phyloP scores from a whole-genome alignment of 2,888 invertebrate genomes.

The Diarsia dahlii region DNA sequence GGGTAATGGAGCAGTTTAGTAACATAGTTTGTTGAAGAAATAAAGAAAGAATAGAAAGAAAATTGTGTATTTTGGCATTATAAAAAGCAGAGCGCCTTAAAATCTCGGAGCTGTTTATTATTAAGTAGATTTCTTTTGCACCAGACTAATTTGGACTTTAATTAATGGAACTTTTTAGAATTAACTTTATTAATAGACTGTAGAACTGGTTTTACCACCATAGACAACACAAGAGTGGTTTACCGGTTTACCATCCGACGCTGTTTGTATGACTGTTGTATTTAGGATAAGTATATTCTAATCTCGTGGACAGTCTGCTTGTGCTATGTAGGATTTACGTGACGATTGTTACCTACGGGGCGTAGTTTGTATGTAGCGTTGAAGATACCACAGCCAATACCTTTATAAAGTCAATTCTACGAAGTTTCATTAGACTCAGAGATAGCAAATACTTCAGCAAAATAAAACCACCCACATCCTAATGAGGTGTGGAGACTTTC shows the following conservation, averaged over 20 bases:
- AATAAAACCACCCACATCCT: not conserved
- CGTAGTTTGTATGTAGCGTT: not conserved
- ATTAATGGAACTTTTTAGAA: not conserved
- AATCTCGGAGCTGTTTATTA: not conserved
- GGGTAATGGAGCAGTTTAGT: not conserved
- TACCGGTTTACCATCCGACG: not conserved
- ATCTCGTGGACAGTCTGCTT: not conserved
- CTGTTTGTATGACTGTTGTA: not conserved
- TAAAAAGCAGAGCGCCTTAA: too few relatives aligned
- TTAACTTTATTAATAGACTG: not conserved
- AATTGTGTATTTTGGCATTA: too few relatives aligned
- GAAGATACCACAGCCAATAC: not conserved
- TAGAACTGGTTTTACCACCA: not conserved
- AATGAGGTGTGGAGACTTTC: not conserved
- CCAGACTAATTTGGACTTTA: not conserved
- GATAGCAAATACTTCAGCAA: not conserved
- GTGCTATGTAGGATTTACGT: not conserved
- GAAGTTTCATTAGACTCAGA: not conserved
- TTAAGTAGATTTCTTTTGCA: not conserved
- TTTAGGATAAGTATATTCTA: not conserved
- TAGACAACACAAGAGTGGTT: not conserved
- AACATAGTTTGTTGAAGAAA: not conserved
- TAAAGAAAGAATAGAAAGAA: too few relatives aligned
- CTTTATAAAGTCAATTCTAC: not conserved
- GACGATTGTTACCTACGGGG: not conserved